Evolutionary conservation across 2,113 vertebrate genomes (phyloP).

Genomic region (Cyanoramphus novaezelandiae): DNA sequence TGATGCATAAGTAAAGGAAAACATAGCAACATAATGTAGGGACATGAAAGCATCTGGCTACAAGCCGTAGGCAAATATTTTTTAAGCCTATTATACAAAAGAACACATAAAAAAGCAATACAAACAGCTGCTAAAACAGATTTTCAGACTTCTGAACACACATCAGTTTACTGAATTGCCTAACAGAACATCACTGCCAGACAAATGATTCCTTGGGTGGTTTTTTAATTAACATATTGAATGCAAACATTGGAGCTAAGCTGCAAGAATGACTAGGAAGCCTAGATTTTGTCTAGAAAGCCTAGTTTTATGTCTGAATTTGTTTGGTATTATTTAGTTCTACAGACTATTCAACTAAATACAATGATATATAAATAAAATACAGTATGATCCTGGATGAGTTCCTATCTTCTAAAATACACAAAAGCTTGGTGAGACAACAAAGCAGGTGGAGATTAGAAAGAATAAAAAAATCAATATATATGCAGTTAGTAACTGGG

Average conservation of each 20-base stretch:
- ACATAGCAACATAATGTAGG: neutral
- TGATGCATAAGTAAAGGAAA: neutral
- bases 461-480: neutral
- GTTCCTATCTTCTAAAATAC: neutral
- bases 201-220: neutral
- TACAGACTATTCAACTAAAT: neutral
- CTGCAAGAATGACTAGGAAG: neutral
- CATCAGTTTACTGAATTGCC: neutral
- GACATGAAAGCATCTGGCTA: slow-evolving; percentile 4
- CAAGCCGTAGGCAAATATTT: neutral
- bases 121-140: neutral
- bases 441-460: neutral
- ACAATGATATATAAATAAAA: neutral
- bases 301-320: neutral
- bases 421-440: neutral
- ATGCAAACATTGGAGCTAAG: neutral
- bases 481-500: neutral
- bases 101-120: neutral
- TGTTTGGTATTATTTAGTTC: neutral
- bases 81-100: neutral
- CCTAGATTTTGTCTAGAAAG: neutral
- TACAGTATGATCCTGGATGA: neutral
- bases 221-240: neutral
- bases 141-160: neutral
- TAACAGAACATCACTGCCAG: neutral